Evolutionary conservation across 2,888 invertebrate species (phyloP).

Genomic region (Eupeodes latifasciatus): DNA sequence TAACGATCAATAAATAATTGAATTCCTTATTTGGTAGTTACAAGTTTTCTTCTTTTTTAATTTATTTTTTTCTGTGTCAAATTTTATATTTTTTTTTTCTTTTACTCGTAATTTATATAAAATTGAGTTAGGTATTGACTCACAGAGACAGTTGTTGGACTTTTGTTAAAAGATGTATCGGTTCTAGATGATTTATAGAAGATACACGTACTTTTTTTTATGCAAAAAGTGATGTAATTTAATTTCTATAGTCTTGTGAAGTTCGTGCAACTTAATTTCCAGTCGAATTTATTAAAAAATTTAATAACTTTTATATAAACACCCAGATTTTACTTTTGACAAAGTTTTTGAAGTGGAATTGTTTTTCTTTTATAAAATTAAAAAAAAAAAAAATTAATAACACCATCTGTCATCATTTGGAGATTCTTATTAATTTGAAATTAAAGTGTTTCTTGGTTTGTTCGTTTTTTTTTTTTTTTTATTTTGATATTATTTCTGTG

Average conservation of each 20-base stretch:
- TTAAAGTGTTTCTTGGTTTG: not conserved
- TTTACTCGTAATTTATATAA: constrained; percentile 6
- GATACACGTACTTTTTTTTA: constrained; percentile 29
- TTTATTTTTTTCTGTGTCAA: not conserved
- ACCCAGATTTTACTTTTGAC: constrained; percentile 61
- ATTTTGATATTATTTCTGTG: constrained; percentile 27
- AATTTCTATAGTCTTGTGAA: constrained; percentile 48
- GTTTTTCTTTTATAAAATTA: not conserved
- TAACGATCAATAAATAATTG: constrained; percentile 54
- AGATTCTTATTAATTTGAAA: constrained; percentile 3
- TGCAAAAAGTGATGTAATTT: constrained; percentile 58
- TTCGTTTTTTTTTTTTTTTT: not conserved
- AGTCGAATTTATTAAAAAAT: not conserved
- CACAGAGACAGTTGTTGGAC: not conserved
- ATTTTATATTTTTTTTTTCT: constrained; percentile 42
- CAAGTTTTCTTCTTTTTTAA: constrained; percentile 46
- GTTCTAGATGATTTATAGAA: not conserved
- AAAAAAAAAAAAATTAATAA: not conserved
- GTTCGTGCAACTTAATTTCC: not conserved
- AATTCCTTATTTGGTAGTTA: constrained; percentile 67
- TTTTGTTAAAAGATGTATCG: constrained; percentile 43
- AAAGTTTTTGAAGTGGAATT: constrained; percentile 32
- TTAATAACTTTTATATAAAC: not conserved
- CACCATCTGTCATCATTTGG: constrained; percentile 17
- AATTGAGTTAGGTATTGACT: constrained; percentile 37